Base-by-base conservation (phyloP, 37 sponge, comb jelly and placozoan genomes). In the Spongilla lacustris region DNA sequence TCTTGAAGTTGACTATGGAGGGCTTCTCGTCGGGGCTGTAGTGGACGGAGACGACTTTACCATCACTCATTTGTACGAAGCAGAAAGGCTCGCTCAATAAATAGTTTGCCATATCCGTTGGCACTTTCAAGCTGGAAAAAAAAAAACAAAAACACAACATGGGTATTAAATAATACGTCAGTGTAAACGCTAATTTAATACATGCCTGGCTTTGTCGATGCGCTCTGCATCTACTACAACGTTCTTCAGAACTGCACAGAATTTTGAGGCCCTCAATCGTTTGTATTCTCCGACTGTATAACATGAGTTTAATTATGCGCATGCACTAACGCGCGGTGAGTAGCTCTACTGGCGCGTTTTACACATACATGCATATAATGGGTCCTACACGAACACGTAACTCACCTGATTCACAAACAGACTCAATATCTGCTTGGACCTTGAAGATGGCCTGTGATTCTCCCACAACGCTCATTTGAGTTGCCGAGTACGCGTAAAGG, bases 1-100 rank as follows among this genome's bases (percentile, higher is more conserved):
- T 89, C 85, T 89, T 89, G 68, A 89, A 83, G 80, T 89, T 89
- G 26, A 79, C 80, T 4, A 49, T 81, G 17, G 78, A 29, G 21
- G 28, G 24, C 48, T 35, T 74, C 68, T 84, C 89, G 73, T 34
- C 46, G 4, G 19, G 29, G 26, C 74, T 66, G 66, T 89, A 67
- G 14, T 69, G 29, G n/a, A 89, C 84, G 0, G 68, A 73, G n/a
- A 77, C 85, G 67, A 89, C 69, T 67, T 66, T 72, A 4, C 89
- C 89, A 72, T 89, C 84, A 27, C 26, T 36, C 25, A 81, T 80
- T 50, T 81, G 81, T 14, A 81, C 41, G 46, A 87, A 87, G 69
- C 82, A 82, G 48, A 87, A 87, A 27, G 49, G 37, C 32, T 25
- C 21, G 38, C 37, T 25, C 72, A 71, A 5, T 32, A 82, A 26